These are phyloP conservation scores for Troglohyphantes excavatus DNA, from an alignment of 2,888 invertebrate genomes.

Conservation along the genomic window DNA sequence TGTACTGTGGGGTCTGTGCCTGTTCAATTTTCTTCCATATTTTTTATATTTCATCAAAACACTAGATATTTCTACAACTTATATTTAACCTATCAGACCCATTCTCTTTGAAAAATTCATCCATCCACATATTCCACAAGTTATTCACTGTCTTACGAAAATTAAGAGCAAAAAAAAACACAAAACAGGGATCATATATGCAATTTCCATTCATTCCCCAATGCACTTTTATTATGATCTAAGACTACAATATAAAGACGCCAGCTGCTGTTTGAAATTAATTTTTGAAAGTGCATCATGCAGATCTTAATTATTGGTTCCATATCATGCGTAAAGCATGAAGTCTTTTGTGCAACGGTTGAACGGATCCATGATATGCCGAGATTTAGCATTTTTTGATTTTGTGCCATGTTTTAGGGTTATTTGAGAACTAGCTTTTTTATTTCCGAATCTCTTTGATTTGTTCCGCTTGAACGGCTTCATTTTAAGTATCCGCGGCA, in stretches of 20 bases:
- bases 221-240: not conserved
- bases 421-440: not conserved
- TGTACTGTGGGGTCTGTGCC: too few species aligned
- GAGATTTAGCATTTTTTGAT: not conserved
- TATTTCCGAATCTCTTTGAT: not conserved
- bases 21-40: too few species aligned
- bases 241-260: not conserved
- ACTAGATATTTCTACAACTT: too few species aligned
- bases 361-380: not conserved
- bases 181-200: not conserved
- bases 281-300: not conserved
- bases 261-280: not conserved
- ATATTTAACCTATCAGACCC: too few species aligned
- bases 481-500: not conserved
- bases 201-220: not conserved
- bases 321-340: constrained; percentile 11
- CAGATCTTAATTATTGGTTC: constrained; percentile 20
- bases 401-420: not conserved
- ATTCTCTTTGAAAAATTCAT: too few species aligned
- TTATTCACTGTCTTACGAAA: too few species aligned
- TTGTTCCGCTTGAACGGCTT: not conserved
- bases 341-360: not conserved
- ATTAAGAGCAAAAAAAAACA: not conserved
- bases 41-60: too few species aligned
- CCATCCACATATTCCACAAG: too few species aligned